A percentile compares a stretch with the other conserved stretches of the same genome.
These are phyloP conservation scores for Sclerurus mexicanus DNA, from an alignment of 2,113 vertebrate genomes.

Conservation along the genomic window DNA sequence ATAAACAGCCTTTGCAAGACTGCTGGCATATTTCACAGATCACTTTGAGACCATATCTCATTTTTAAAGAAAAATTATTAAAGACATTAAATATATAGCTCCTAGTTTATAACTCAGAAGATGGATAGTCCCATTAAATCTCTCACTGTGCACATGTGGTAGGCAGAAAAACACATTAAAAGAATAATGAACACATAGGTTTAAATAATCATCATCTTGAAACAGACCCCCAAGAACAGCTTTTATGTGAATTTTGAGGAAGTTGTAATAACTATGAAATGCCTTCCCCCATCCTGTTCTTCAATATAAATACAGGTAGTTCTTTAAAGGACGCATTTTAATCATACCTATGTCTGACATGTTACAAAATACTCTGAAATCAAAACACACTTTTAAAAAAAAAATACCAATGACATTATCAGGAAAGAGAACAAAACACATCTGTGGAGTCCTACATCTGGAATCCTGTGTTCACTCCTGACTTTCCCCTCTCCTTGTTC, in stretches of 20 bases:
- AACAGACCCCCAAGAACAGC: constrained; percentile 10
- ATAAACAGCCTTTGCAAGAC: not conserved
- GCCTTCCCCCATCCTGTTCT: not conserved
- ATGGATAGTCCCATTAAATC: constrained; percentile 12
- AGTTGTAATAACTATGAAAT: constrained; percentile 20
- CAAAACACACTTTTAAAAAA: not conserved
- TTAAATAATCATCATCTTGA: constrained; percentile 37
- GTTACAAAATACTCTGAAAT: not conserved
- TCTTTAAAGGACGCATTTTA: not conserved
- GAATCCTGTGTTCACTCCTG: not conserved
- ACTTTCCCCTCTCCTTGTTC: not conserved
- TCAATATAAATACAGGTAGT: not conserved
- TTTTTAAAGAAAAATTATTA: not conserved
- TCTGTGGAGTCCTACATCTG: not conserved
- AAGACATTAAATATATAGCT: not conserved
- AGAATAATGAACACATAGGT: constrained; percentile 1
- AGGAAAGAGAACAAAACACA: not conserved
- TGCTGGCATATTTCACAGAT: not conserved
- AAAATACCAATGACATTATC: not conserved
- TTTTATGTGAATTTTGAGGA: constrained; percentile 52
- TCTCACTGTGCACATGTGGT: not conserved
- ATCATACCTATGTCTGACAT: not conserved
- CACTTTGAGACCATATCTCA: not conserved
- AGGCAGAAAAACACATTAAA: constrained; percentile 38
- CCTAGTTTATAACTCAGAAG: not conserved